Evolutionary conservation across 2,113 vertebrate species (phyloP).

Genomic region (Urocolius indicus): DNA sequence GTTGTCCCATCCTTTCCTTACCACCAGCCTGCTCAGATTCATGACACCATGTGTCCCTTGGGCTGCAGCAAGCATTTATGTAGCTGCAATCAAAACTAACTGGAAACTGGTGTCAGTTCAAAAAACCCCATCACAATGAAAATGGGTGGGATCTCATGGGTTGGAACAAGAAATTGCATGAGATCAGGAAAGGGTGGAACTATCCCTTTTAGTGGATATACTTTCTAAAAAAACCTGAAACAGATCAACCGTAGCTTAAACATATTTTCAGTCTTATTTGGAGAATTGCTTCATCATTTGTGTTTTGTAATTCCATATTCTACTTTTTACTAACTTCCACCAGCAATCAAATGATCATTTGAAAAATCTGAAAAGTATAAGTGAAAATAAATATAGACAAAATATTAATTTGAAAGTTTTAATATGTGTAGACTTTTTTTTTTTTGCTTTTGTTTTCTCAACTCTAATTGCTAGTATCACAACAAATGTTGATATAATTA

Average conservation of each 20-base stretch:
- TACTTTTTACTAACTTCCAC: neutral
- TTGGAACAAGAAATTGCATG: accelerated
- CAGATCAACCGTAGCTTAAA: neutral
- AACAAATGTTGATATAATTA: neutral
- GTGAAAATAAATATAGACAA: neutral
- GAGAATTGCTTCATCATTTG: neutral
- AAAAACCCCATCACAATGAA: neutral
- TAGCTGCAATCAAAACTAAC: neutral
- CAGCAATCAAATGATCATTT: neutral
- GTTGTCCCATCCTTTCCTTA: neutral
- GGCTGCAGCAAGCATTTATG: neutral
- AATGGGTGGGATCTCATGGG: neutral
- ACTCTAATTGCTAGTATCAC: neutral
- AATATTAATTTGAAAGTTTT: neutral
- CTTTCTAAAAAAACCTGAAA: neutral
- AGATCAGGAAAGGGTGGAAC: neutral
- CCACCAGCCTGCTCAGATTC: neutral
- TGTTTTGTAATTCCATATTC: neutral
- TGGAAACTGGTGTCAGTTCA: neutral
- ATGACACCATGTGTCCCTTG: neutral
- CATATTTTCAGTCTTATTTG: neutral
- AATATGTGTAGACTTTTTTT: neutral
- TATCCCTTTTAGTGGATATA: neutral
- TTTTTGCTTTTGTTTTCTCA: neutral
- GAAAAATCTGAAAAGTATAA: neutral